Evolutionary conservation across 2,888 invertebrate genomes (phyloP).

Genomic region (Brenthis daphne): DNA sequence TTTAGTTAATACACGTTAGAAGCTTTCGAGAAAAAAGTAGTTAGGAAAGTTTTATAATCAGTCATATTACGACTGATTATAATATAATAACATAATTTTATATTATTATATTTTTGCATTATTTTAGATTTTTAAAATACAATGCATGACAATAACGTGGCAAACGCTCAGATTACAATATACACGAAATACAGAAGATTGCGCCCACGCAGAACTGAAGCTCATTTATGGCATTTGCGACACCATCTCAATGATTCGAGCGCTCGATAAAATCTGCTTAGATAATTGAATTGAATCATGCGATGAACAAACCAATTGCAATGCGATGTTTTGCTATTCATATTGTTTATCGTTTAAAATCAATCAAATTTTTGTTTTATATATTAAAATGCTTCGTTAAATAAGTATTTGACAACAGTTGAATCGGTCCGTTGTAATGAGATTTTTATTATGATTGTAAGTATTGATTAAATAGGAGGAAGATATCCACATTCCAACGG

Average conservation of each 20-base stretch:
- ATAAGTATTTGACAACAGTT: background rate
- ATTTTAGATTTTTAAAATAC: too few relatives aligned
- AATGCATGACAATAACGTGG: slow-evolving; percentile 13
- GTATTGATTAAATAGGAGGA: slow-evolving; percentile 36
- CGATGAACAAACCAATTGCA: slow-evolving; percentile 35
- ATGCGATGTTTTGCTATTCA: slow-evolving; percentile 26
- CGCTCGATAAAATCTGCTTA: slow-evolving; percentile 35
- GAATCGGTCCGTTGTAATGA: background rate
- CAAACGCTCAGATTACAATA: slow-evolving; percentile 30
- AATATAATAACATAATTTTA: too few relatives aligned
- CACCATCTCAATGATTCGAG: slow-evolving; percentile 33
- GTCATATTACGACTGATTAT: too few relatives aligned
- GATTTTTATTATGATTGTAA: slow-evolving; percentile 2
- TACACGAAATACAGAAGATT: slow-evolving; percentile 23
- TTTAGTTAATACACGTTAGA: background rate
- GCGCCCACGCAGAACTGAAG: slow-evolving; percentile 32
- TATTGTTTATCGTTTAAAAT: slow-evolving; percentile 16
- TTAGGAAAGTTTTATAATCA: background rate
- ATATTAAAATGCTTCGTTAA: background rate
- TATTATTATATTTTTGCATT: too few relatives aligned
- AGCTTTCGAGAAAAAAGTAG: background rate
- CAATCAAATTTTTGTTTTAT: background rate
- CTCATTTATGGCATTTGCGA: slow-evolving; percentile 37
- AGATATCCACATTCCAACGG: slow-evolving; percentile 51
- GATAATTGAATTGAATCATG: slow-evolving; percentile 39